Conservation (phyloP, 2,888 invertebrate species). For the Conus canariensis region DNA sequence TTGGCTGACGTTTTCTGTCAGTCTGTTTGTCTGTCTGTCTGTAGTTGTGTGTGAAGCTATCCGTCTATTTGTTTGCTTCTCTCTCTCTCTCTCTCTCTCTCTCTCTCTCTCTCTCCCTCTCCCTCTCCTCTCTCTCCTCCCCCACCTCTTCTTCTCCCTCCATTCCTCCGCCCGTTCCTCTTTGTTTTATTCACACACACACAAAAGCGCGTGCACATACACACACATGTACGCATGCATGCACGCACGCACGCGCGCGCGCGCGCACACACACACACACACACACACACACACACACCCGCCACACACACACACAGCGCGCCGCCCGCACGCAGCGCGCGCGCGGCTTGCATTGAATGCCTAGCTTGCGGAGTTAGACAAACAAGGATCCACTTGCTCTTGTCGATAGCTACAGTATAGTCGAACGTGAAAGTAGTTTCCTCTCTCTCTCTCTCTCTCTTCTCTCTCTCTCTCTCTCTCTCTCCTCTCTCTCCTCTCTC, state of each 20-base stretch:
- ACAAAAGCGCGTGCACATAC: background rate
- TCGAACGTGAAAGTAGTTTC: too few species aligned
- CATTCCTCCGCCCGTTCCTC: background rate
- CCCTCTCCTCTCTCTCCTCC: background rate
- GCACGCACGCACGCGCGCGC: background rate
- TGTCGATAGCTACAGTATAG: too few species aligned
- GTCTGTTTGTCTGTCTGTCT: background rate
- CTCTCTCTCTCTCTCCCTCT: conserved; percentile 2
- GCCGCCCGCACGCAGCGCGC: too few species aligned
- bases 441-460: too few species aligned
- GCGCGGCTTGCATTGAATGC: too few species aligned
- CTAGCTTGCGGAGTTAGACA: too few species aligned
- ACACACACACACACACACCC: conserved; percentile 12
- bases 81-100: background rate
- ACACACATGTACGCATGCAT: background rate
- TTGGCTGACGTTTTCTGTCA: too few species aligned
- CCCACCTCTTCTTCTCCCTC: background rate
- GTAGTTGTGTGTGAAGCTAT: background rate
- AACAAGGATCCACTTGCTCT: too few species aligned
- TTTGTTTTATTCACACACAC: background rate
- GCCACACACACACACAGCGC: too few species aligned
- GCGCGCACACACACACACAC: background rate
- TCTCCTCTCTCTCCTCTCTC: too few species aligned
- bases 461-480: too few species aligned
- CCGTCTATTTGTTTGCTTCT: background rate